Conservation (phyloP, 2,888 invertebrate genomes). For the Autographa gamma region DNA sequence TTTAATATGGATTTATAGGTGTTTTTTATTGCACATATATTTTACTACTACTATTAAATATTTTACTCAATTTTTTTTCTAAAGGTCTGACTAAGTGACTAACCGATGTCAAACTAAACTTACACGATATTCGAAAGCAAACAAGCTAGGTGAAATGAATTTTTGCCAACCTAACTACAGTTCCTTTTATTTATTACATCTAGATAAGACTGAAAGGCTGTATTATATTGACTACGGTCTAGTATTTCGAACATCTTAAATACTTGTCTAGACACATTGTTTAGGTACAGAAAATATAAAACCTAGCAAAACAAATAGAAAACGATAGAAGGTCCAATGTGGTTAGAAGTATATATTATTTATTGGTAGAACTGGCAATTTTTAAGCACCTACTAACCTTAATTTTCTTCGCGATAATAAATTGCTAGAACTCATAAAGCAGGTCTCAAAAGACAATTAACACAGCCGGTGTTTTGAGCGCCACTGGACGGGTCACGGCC, state of each 20-base stretch:
- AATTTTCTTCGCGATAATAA: neutral
- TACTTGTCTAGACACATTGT: neutral
- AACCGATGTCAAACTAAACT: neutral
- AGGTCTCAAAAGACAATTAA: slow-evolving; percentile 34
- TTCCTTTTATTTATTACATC: neutral
- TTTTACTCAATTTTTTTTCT: neutral
- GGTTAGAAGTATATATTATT: neutral
- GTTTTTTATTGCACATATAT: too few relatives aligned
- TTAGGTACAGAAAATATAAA: too few relatives aligned
- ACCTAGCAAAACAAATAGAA: too few relatives aligned
- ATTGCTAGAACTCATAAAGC: neutral
- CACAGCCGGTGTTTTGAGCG: slow-evolving; percentile 23
- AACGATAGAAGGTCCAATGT: too few relatives aligned
- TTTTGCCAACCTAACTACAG: neutral
- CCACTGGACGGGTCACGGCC: slow-evolving; percentile 46
- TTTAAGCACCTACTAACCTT: neutral
- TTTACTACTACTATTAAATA: too few relatives aligned
- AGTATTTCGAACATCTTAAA: neutral
- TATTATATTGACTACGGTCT: neutral
- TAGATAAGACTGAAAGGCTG: neutral
- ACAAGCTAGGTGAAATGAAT: neutral
- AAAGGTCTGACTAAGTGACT: neutral
- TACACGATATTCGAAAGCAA: neutral
- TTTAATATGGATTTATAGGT: too few relatives aligned
- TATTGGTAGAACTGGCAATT: neutral